Base-by-base conservation (phyloP, 2,113 vertebrate species). In the Lophura nycthemera region DNA sequence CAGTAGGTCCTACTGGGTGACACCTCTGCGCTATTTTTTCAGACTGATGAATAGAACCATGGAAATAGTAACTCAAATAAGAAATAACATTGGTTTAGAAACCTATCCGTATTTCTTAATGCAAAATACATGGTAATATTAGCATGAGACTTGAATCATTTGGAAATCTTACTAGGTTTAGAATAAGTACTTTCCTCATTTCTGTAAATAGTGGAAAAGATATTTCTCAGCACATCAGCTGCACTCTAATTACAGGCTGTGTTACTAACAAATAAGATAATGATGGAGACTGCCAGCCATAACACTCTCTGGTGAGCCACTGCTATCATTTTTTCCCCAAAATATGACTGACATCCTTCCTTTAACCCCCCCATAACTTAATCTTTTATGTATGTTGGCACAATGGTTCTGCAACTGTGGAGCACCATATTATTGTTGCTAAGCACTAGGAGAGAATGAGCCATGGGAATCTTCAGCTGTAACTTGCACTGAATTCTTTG, bases 161-260 rank as follows among this genome's bases (percentile, higher is more conserved):
- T 92, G 47, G 59, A 95, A 93, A 71, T 24, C 16, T 72, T 47
- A 73, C 20, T 71, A 67, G 72, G 20, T 56, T 92, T 93, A 77
- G 40, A 88, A 50, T 63, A 89, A 88, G 7, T 73, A 52, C 36
- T 93, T 66, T 34, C 6, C 10, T 87, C 15, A 87, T 84, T 90
- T 95, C 72, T 84, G 38, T 73, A 90, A 92, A 83, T 52, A 80
- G 67, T 63, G 83, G 77, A 95, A 95, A 96, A 95, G 32, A 71
- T 38, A 89, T 61, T 72, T 86, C 82, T 72, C 78, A 66, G n/a
- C 42, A 81, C 63, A 77, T 75, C 48, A 66, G 66, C 65, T 92
- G 32, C 48, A 59, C 63, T 75, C 43, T 89, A 87, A 89, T 83
- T 89, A 56, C 27, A 81, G 73, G 40, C 29, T 52, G 10, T 52